These are phyloP conservation scores for Stenichneumon culpator DNA, from an alignment of 2,888 invertebrate species.

Conservation along the genomic window DNA sequence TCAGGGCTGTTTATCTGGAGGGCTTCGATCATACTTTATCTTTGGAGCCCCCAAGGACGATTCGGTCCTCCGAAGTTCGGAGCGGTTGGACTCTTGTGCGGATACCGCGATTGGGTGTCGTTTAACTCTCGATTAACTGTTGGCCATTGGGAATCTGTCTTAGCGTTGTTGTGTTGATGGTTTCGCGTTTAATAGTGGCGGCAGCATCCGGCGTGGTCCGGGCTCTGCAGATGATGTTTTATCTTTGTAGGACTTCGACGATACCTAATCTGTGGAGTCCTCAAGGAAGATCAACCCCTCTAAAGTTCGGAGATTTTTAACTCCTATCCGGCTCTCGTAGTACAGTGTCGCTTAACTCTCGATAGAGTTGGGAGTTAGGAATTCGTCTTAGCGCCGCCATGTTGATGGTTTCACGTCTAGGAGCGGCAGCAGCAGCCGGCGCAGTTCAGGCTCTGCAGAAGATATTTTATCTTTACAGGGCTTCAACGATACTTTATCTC, in stretches of 20 bases:
- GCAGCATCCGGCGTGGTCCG: conserved; percentile 55
- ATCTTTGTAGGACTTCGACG: no score
- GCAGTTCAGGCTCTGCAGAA: conserved; percentile 44
- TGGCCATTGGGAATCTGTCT: background rate
- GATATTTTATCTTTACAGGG: no score
- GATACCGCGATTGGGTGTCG: no score
- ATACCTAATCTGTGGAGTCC: no score
- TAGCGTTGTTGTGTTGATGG: background rate
- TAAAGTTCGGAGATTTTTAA: no score
- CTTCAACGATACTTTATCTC: no score
- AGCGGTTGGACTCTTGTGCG: no score
- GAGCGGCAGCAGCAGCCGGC: conserved; percentile 41
- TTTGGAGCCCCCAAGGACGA: no score
- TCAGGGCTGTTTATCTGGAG: background rate
- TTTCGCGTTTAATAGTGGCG: conserved; percentile 22
- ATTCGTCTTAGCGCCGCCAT: background rate
- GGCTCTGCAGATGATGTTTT: conserved; percentile 40
- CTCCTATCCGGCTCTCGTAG: no score
- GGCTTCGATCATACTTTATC: no score
- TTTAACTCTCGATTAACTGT: background rate
- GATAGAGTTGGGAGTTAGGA: background rate
- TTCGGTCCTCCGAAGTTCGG: no score
- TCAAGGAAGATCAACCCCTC: no score
- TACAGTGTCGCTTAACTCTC: background rate
- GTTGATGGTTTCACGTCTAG: conserved; percentile 13